Percentiles rank a stretch among this genome's conserved stretches.
These are phyloP conservation scores for Notechis scutatus DNA, from an alignment of 2,113 vertebrate genomes.

Conservation along the genomic window DNA sequence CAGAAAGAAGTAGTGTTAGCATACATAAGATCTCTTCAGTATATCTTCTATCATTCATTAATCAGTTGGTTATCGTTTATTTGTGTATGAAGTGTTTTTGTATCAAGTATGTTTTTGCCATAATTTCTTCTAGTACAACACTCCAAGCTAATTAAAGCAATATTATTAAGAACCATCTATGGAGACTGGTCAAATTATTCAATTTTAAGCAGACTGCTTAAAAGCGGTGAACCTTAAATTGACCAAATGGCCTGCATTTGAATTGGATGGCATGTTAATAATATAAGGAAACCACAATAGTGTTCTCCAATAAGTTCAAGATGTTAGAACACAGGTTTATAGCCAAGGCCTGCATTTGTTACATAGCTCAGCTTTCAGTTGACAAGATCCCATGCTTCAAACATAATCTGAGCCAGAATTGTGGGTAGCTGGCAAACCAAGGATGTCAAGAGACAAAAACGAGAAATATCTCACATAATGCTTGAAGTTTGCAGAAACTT, in stretches of 20 bases:
- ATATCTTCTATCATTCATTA: not conserved
- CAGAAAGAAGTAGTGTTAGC: not conserved
- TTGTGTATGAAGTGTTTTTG: not conserved
- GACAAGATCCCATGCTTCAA: conserved; percentile 22
- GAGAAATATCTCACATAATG: not conserved
- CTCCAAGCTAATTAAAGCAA: conserved; percentile 33
- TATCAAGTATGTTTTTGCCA: not conserved
- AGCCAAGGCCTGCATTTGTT: not conserved
- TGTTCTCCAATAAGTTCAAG: conserved; percentile 40
- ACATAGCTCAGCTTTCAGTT: conserved; percentile 19
- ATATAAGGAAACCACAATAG: conserved; percentile 31
- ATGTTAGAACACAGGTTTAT: conserved; percentile 39
- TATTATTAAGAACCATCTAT: conserved; percentile 13
- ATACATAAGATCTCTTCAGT: not conserved
- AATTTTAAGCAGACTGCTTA: conserved; percentile 18
- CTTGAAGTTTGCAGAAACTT: not conserved
- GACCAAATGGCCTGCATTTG: conserved; percentile 31
- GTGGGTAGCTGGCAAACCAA: not conserved
- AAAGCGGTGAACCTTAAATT: conserved; percentile 11
- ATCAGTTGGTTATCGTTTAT: not conserved
- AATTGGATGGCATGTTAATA: conserved; percentile 26
- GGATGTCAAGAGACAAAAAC: not conserved
- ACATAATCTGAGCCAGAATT: conserved; percentile 14
- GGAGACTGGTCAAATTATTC: conserved; percentile 35
- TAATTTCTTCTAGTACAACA: conserved; percentile 27